Evolutionary conservation across 64 coral and sea anemone genomes (phyloP), one percentile per base, ranked within the genome.

Genomic region (Platygyra sinensis): DNA sequence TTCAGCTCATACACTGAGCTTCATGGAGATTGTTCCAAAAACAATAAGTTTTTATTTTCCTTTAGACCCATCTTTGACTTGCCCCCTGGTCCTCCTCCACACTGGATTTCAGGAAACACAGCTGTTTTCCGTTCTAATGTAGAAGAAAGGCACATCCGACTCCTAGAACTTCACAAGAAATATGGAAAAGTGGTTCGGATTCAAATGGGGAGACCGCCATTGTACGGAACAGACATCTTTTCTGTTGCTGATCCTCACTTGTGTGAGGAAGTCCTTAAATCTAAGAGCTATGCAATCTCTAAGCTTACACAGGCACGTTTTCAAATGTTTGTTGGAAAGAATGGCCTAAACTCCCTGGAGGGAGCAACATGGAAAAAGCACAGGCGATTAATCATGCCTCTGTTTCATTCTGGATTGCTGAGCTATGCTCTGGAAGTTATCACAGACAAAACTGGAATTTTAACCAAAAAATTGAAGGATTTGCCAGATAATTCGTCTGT

Each of bases 311-410:
- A 84, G 65, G 81, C 81, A 39, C 81, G 81, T 32, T 87, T 87
- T 75, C 46, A 71, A 75, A 87, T 13, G 24, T 7, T 87, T 87
- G 3, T 57, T 87, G 86, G 86, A 31, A 55, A 87, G 7, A 75
- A 49, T 60, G 30, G 60, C 52, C 86, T 87, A 25, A 52, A 49
- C 51, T 38, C 33, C 65, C 29, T 87, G 32, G 72, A 75, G 19
- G 86, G 86, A 50, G 71, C 74, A 30, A 55, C 22, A 8, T 87
- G 86, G 86, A 87, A 74, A 31, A 87, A 87, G 31, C 86, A 87
- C 39, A 50, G 86, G 31, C 31, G 71, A 52, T 71, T 87, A 3
- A 87, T 87, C 22, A 57, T 57, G 51, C 86, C 86, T 32, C 52
- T 87, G 8, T 87, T 87, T 75, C 67, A 75, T 60, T 74, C 67